Evolutionary conservation across 1,140 invertebrate genomes (phyloP), one percentile per base, ranked within the genome.

Genomic region (Sycophila sp.): DNA sequence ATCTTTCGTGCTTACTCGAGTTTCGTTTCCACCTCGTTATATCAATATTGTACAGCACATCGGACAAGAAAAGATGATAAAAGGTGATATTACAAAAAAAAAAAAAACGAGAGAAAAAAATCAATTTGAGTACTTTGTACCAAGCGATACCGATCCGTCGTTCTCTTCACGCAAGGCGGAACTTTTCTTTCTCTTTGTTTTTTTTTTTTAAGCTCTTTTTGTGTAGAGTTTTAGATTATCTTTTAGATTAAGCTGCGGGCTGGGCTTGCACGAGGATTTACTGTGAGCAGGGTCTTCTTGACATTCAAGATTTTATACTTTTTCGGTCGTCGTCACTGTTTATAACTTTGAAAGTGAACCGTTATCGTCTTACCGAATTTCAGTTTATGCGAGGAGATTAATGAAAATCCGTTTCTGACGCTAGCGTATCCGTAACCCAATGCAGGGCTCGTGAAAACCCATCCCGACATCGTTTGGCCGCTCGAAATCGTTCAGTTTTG

Each of bases 391-490:
- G 42, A 49, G 42, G n/a, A 40, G 17, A 49, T 4, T 24, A 10
- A 45, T 8, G 22, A 63, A 60, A 51, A 53, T 69, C 2, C 40
- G 17, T 60, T 69, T 62, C 22, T 49, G 45, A n/a, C 30, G 36
- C 22, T 40, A 47, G 71, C 11, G 17, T 11, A 69, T 60, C 53
- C n/a, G n/a, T n/a, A n/a, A n/a, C n/a, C n/a, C 19, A 56, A 47
- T 10, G 4, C 24, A 24, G 13, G 42, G 17, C 53, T 72, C 59
- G 71, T 68, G 64, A 72, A 76, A 74, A 74, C 65, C 60, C 59
- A 71, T 76, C 69, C 59, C 64, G 69, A 75, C 60, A 74, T 81
- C 73, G 71, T 76, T 71, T 78, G 78, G 76, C 73, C 69, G 81
- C 79, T 80, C 78, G 78, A 81, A 69, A n/a, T n/a, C n/a, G n/a